phyloP scores from a whole-genome alignment of 2,113 vertebrate species.

The Nyctereutes procyonoides region DNA sequence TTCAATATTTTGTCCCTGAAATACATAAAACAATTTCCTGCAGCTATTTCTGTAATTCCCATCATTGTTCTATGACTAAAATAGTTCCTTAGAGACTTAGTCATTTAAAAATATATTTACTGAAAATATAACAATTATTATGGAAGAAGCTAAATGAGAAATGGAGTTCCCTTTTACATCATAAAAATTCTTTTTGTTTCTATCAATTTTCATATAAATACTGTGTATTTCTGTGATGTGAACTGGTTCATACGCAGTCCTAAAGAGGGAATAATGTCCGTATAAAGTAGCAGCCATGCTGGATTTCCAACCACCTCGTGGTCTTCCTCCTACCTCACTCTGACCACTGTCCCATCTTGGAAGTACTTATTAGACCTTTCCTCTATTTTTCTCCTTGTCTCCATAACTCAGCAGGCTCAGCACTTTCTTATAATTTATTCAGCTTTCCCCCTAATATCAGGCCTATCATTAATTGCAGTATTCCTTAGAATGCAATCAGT shows the following conservation, averaged over 20 bases:
- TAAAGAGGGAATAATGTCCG: too few species aligned
- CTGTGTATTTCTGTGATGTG: not conserved
- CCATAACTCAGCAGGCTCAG: not conserved
- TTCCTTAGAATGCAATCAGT: not conserved
- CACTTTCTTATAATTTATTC: not conserved
- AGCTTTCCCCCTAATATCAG: not conserved
- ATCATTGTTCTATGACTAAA: not conserved
- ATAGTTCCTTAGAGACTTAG: not conserved
- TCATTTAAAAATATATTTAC: not conserved
- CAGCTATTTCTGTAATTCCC: not conserved
- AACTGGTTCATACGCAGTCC: not conserved
- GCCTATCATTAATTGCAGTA: not conserved
- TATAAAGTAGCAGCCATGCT: rapidly evolving
- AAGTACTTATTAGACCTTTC: not conserved
- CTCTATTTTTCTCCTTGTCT: not conserved
- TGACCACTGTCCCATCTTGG: not conserved
- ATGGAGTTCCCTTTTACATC: not conserved
- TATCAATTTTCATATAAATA: not conserved
- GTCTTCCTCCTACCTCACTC: not conserved
- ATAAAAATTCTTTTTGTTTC: not conserved
- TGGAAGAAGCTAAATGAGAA: not conserved
- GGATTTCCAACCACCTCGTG: rapidly evolving
- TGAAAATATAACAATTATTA: not conserved
- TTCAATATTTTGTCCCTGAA: not conserved
- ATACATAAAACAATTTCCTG: not conserved